Evolutionary conservation across 2,888 invertebrate species (phyloP), one percentile per base, ranked within the genome.

Genomic region (Encarsia formosa): DNA sequence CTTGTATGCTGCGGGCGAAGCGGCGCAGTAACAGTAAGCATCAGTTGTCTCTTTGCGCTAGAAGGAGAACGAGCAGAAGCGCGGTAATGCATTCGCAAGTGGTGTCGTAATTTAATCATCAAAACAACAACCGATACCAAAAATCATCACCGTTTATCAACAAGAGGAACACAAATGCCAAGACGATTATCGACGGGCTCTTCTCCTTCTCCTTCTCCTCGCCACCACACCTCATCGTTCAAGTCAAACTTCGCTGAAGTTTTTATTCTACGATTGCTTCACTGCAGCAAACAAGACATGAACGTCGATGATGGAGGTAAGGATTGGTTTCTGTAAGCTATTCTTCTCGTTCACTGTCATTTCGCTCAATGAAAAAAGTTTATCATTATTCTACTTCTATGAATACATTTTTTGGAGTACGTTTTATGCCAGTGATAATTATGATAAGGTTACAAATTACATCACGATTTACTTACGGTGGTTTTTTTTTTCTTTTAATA

Each of bases 301-400:
- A 66, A 57, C 63, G 57, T 62, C 57, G 60, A 63, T 59, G 57
- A 70, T 69, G 67, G 68, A 67, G 68, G 67, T 68, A 64, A 20
- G 19, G 26, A 22, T 32, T 22, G 9, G 9, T 26, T 24, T 29
- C 29, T 49, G 37, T 38, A 4, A 16, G 18, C 3, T 26, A n/a
- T 24, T 35, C 26, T 31, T n/a, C 4, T 39, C 22, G 29, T 24
- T 20, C 15, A n/a, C 32, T 43, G 3, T 26, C 9, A 29, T 26
- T n/a, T 11, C 13, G 6, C 26, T 40, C 40, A 26, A 8, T 26
- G 8, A 26, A 5, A 26, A 5, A 26, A 5, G 5, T 26, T 5
- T 26, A 26, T 26, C 8, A 26, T 26, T 11, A 11, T 11, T 26
- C 26, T 26, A 5, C 26, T 26, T 8, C 26, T 26, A 26, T 26